Evolutionary conservation across 2,113 vertebrate species (phyloP).

Genomic region (Larimichthys crocea): DNA sequence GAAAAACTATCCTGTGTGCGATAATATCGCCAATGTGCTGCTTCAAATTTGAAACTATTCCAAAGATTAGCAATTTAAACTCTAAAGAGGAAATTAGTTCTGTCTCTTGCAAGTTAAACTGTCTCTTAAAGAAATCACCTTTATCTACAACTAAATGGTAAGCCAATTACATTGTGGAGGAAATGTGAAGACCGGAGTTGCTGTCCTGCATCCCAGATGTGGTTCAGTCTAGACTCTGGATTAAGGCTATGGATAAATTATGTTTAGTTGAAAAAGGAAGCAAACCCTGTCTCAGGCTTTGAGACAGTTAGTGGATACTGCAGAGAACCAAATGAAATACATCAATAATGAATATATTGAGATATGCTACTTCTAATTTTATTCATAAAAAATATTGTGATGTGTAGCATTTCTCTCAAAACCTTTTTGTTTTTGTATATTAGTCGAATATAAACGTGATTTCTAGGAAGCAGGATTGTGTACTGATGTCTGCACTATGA

Average conservation of each 20-base stretch:
- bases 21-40: slow-evolving; percentile 19
- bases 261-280: neutral
- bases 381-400: neutral
- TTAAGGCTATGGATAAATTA: neutral
- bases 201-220: neutral
- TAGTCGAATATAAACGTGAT: neutral
- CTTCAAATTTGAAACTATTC: slow-evolving; percentile 17
- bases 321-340: neutral
- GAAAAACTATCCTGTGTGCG: neutral
- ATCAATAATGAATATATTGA: neutral
- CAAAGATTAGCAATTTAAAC: slow-evolving; percentile 28
- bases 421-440: neutral
- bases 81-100: slow-evolving; percentile 8
- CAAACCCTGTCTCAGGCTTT: neutral
- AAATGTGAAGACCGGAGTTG: neutral
- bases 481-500: neutral
- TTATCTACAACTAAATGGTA: neutral
- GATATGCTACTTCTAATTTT: neutral
- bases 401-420: neutral
- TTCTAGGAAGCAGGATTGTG: neutral
- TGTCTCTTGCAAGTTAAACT: slow-evolving; percentile 13
- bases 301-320: neutral
- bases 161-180: neutral
- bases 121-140: slow-evolving; percentile 5
- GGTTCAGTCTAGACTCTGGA: neutral